These are phyloP conservation scores for Pyxicephalus adspersus DNA, from an alignment of 2,113 vertebrate species.

Conservation along the genomic window DNA sequence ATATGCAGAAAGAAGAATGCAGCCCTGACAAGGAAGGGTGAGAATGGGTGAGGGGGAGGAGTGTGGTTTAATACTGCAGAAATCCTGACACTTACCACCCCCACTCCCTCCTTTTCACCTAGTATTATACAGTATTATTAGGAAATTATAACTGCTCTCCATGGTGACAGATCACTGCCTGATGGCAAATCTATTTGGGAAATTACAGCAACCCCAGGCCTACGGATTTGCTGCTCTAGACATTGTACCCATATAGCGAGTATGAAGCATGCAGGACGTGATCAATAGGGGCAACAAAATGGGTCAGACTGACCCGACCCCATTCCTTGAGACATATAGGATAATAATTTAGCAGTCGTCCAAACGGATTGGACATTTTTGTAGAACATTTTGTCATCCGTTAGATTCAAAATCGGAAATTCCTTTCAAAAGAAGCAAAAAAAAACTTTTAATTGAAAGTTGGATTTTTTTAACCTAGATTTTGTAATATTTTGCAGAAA, in stretches of 20 bases:
- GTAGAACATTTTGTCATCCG: conserved; percentile 44
- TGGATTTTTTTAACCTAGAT: too few species aligned
- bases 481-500: too few species aligned
- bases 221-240: conserved; percentile 14
- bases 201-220: conserved; percentile 32
- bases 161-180: conserved; percentile 43
- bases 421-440: neutral
- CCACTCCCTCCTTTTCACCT: conserved; percentile 15
- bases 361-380: neutral
- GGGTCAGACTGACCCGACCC: neutral
- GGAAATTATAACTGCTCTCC: conserved; percentile 26
- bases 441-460: too few species aligned
- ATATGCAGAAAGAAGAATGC: neutral
- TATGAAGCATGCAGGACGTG: neutral
- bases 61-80: conserved; percentile 22
- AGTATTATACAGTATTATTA: conserved; percentile 32
- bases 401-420: neutral
- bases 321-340: neutral
- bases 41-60: conserved; percentile 36
- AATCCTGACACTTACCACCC: conserved; percentile 29
- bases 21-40: conserved; percentile 20
- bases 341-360: neutral
- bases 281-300: neutral
- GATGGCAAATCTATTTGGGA: conserved; percentile 19
- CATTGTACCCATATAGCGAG: neutral